Conservation (phyloP, 2,797 vertebrate genomes). For the Garrulus glandarius region DNA sequence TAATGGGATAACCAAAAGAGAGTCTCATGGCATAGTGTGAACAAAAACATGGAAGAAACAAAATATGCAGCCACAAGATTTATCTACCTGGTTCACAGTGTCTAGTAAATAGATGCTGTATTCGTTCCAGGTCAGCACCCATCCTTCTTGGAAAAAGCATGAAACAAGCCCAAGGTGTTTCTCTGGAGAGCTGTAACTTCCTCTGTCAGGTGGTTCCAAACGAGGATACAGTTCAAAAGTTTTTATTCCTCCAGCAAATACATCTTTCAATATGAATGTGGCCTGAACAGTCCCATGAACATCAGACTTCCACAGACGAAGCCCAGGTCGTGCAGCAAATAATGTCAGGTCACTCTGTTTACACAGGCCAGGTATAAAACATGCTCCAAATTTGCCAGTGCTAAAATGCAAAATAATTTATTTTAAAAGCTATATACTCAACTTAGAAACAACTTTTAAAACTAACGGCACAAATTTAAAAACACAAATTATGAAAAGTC, state of each 20-base stretch:
- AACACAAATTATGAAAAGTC: neutral
- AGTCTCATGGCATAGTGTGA: fast-evolving
- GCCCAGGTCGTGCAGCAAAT: slow-evolving; percentile 89
- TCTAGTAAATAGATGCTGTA: slow-evolving; percentile 93
- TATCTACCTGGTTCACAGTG: slow-evolving; percentile 84
- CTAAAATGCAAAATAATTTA: slow-evolving; percentile 67
- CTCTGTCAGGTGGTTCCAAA: slow-evolving; percentile 65
- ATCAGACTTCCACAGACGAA: slow-evolving; percentile 91
- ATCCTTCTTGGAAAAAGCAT: slow-evolving; percentile 88
- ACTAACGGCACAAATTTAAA: neutral
- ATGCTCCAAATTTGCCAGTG: slow-evolving; percentile 89
- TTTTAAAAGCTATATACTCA: neutral
- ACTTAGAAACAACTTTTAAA: neutral
- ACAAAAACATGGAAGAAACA: neutral
- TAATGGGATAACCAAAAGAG: neutral
- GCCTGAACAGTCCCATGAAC: slow-evolving; percentile 87
- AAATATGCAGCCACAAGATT: neutral
- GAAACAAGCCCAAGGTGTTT: slow-evolving; percentile 88
- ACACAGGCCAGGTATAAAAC: slow-evolving; percentile 94
- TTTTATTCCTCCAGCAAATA: slow-evolving; percentile 83
- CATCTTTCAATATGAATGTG: slow-evolving; percentile 85
- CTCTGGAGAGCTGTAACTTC: slow-evolving; percentile 79
- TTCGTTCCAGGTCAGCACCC: slow-evolving; percentile 96
- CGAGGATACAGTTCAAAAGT: slow-evolving; percentile 89
- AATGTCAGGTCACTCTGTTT: slow-evolving; percentile 92